Base-by-base conservation (phyloP, 2,888 invertebrate species). In the Nomada ferruginata region DNA sequence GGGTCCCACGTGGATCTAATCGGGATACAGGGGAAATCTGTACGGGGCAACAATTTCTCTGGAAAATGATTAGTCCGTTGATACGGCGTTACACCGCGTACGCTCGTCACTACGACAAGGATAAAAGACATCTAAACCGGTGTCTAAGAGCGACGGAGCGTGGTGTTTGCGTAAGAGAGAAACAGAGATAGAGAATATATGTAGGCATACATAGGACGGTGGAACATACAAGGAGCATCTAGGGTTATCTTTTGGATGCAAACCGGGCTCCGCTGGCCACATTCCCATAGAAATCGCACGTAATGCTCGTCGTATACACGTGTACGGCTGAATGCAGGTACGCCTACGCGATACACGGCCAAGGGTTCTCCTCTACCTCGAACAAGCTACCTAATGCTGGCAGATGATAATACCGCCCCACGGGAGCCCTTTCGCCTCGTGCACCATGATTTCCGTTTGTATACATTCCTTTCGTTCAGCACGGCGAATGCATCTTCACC, bases 281-380 rank as follows among this genome's bases (percentile, higher is more conserved):
- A 82, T 90, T 90, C 87, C 90, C 88, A 90, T 90, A 90, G 90
- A 91, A 91, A 90, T 91, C 88, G 84, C 86, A 79, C 86, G 89
- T 88, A 87, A 90, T 87, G 83, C 86, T 68, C 81, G 79, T 82
- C 84, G 79, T 88, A 82, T 89, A 86, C 86, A 86, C 85, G 83
- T 86, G 86, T 87, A 83, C 68, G 61, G 64, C 44, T 60, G 81
- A 72, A 83, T 84, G 76, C 76, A 78, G 79, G 79, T 86, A 71
- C 72, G 72, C 74, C 73, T 73, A 70, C 63, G 72, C 78, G 84
- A 82, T 86, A 79, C 86, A 85, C 74, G 70, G 36, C 79, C 66
- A 64, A 78, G 84, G 80, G 81, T 81, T 74, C 70, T 53, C 65
- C 55, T 50, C 15, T 53, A 64, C 61, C 76, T 76, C 74, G 83